phyloP scores from a whole-genome alignment of 2,113 vertebrate genomes.

The Sarotherodon lohbergeri region DNA sequence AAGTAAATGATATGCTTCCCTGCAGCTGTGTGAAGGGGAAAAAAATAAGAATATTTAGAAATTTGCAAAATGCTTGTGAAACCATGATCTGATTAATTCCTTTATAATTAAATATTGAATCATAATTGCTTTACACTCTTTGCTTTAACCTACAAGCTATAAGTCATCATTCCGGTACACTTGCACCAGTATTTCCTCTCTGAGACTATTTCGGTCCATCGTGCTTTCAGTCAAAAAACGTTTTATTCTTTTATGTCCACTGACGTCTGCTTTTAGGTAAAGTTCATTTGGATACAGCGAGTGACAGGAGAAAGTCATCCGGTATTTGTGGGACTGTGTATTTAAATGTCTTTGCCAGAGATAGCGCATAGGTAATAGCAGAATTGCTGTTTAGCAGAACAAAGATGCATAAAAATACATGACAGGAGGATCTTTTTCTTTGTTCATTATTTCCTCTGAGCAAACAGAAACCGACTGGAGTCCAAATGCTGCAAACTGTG shows the following conservation, averaged over 20 bases:
- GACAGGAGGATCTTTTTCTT: neutral
- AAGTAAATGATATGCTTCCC: neutral
- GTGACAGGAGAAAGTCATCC: neutral
- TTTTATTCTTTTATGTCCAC: neutral
- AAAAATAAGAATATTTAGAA: neutral
- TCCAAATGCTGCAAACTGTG: neutral
- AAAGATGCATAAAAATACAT: neutral
- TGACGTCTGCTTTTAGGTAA: neutral
- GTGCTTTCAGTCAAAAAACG: slow-evolving; percentile 3
- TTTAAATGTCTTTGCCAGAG: neutral
- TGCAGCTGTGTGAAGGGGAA: neutral
- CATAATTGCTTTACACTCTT: neutral
- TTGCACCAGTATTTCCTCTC: neutral
- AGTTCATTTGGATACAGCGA: neutral
- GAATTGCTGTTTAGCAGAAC: neutral
- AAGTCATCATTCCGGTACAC: neutral
- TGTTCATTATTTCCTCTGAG: neutral
- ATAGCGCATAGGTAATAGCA: neutral
- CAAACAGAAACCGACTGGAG: neutral
- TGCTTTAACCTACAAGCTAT: neutral
- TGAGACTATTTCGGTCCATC: slow-evolving; percentile 4
- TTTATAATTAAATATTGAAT: neutral
- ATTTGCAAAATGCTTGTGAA: neutral
- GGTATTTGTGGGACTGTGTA: neutral
- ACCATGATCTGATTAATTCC: neutral